phyloP scores from a whole-genome alignment of 2,113 vertebrate genomes.

The Microcebus tavaratra region DNA sequence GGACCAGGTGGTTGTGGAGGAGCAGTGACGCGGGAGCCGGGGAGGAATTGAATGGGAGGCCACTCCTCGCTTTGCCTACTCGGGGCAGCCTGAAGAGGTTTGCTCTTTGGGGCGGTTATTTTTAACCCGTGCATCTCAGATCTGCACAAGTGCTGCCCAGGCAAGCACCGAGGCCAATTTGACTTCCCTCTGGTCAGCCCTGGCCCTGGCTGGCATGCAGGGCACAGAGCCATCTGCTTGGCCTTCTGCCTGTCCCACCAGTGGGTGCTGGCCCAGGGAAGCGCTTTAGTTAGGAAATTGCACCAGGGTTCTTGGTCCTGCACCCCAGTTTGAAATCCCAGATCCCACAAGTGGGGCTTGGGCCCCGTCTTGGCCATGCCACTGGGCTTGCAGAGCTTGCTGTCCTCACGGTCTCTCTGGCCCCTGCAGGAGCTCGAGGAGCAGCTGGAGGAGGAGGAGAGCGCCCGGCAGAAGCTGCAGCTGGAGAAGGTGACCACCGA shows the following conservation, averaged over 20 bases:
- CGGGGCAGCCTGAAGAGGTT: background rate
- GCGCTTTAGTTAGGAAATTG: too few species aligned
- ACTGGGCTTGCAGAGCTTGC: background rate
- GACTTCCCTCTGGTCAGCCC: too few species aligned
- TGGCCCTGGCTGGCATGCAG: fast-evolving
- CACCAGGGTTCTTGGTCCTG: fast-evolving
- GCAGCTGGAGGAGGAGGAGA: conserved; percentile 97
- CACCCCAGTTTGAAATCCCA: fast-evolving
- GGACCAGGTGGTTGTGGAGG: fast-evolving
- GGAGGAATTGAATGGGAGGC: background rate
- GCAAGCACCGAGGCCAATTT: fast-evolving
- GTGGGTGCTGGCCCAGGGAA: too few species aligned
- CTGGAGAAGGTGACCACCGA: conserved; percentile 97
- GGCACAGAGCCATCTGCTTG: background rate
- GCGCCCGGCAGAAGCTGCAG: conserved; percentile 96
- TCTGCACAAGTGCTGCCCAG: fast-evolving
- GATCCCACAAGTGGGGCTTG: fast-evolving
- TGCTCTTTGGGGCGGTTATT: background rate
- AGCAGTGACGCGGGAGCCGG: background rate
- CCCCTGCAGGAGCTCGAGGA: conserved; percentile 93
- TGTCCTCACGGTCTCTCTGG: background rate
- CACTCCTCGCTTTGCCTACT: fast-evolving
- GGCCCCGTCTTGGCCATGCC: fast-evolving
- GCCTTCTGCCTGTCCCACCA: fast-evolving
- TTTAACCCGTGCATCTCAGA: fast-evolving